Evolutionary conservation across 2,113 vertebrate genomes (phyloP).

Genomic region (Capreolus pygargus): DNA sequence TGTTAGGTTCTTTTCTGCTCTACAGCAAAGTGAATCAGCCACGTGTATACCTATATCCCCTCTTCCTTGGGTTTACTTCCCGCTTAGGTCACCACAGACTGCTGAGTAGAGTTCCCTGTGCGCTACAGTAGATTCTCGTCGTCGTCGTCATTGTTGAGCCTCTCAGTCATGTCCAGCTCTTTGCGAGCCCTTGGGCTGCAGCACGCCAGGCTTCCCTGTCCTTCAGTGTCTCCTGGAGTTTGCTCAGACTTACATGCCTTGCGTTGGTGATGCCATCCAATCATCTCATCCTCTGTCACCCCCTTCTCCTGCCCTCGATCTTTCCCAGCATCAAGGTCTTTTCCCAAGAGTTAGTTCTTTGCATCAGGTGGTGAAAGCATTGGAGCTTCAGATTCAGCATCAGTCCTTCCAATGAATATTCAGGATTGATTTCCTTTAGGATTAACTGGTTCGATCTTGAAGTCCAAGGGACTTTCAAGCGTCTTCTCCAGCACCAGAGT

Average conservation of each 20-base stretch:
- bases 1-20: neutral
- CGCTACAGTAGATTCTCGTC: neutral
- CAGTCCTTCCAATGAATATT: neutral
- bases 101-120: neutral
- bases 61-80: neutral
- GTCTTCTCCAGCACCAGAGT: neutral
- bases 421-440: neutral
- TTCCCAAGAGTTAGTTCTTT: neutral
- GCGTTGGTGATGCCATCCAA: neutral
- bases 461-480: neutral
- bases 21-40: neutral
- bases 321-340: neutral
- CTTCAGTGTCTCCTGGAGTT: neutral
- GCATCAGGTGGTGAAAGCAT: neutral
- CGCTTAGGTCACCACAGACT: neutral
- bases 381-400: neutral
- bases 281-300: neutral
- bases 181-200: neutral
- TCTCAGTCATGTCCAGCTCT: neutral
- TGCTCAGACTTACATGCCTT: neutral
- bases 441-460: neutral
- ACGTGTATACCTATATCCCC: neutral
- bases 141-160: neutral
- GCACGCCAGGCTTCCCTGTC: neutral
- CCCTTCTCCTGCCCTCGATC: neutral